Conservation (phyloP, 2,113 vertebrate species). For the Sinocyclocheilus rhinocerous region DNA sequence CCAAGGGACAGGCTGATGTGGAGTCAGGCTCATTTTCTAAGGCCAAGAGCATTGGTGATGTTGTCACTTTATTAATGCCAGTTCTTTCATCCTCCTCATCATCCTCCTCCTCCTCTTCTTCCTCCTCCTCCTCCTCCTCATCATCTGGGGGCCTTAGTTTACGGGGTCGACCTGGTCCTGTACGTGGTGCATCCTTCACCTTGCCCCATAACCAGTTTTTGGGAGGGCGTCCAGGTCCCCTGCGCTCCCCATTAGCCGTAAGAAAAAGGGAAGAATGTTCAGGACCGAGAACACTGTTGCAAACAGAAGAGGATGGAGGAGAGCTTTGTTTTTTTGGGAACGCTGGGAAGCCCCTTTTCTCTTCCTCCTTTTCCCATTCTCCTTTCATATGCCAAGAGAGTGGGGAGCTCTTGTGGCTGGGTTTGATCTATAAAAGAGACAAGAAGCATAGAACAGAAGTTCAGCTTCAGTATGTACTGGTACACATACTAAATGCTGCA, state of each 20-base stretch:
- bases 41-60: conserved; percentile 25
- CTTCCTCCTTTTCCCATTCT: conserved; percentile 64
- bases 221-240: conserved; percentile 86
- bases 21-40: conserved; percentile 60
- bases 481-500: not conserved
- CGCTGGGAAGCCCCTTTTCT: conserved; percentile 70
- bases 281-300: conserved; percentile 57
- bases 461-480: not conserved
- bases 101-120: not conserved
- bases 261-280: conserved; percentile 60
- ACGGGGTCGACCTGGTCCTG: conserved; percentile 64
- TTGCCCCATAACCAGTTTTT: conserved; percentile 82
- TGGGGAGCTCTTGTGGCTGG: conserved; percentile 68
- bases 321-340: conserved; percentile 74
- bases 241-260: conserved; percentile 76
- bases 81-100: conserved; percentile 14
- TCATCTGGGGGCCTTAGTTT: conserved; percentile 48
- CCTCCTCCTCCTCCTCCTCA: not conserved
- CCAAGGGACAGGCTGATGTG: conserved; percentile 61
- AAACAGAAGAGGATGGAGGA: conserved; percentile 63
- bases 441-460: not conserved
- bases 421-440: conserved; percentile 66
- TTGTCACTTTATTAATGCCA: conserved; percentile 24
- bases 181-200: conserved; percentile 73
- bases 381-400: conserved; percentile 71